Base-by-base conservation (phyloP, 2,797 vertebrate genomes). In the Cynodonichthys magdalenae region DNA sequence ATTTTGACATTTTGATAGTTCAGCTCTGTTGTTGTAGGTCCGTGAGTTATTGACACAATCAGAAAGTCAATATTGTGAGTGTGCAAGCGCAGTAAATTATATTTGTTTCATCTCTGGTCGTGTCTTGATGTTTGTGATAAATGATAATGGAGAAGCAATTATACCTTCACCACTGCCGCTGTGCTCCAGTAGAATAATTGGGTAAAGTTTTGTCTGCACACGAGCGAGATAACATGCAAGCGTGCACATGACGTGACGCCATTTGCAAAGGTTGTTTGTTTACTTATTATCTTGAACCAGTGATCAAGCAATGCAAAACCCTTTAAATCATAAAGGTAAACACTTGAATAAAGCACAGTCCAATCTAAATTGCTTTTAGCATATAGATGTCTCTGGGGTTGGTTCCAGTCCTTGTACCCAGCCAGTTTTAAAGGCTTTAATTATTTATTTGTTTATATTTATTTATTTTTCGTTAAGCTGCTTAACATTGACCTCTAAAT, bases 71-170 rank as follows among this genome's bases (percentile, higher is more conserved):
- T 80, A 84, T 54, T 75, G 50, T 52, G 36, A 63, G 60, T 44
- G 59, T 47, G 48, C 31, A 47, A 45, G 60, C 66, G 36, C 39
- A 29, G 54, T 61, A 71, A 82, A 82, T 85, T 34, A 52, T 83
- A 80, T 85, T 74, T 55, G 74, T 71, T 76, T 74, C 68, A 74
- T 85, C 78, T 81, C 55, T 53, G 6, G 66, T 67, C 69, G 58
- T 27, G 71, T 66, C 41, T 17, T 53, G 53, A 65, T 78, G 53
- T 53, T 59, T 27, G 28, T 47, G 49, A 85, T 84, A 77, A 86
- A 89, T 74, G 49, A 39, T 79, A 48, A 81, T 77, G 81, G 78
- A 81, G 34, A 77, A 82, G 75, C 77, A 82, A 86, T 88, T 84
- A 85, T 75, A 79, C 73, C 76, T 49, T 69, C 71, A 18, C 15